phyloP scores from a whole-genome alignment of 1,140 invertebrate species.

The Trichonephila clavipes region DNA sequence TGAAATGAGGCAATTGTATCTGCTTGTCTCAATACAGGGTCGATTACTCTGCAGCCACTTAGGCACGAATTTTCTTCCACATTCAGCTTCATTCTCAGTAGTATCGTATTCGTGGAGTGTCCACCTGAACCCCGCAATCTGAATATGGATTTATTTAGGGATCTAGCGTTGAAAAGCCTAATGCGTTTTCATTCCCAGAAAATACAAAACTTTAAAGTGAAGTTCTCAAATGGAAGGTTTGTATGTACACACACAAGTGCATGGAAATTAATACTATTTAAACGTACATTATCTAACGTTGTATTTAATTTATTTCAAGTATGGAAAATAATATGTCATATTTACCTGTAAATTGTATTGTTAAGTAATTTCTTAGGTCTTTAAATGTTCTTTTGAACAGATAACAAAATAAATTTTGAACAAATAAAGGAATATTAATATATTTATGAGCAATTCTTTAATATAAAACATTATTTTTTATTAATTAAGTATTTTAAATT shows the following conservation, averaged over 20 bases:
- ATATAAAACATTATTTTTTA: too few relatives aligned
- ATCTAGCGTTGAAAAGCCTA: background rate
- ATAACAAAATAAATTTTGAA: too few relatives aligned
- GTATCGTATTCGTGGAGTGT: slow-evolving; percentile 13
- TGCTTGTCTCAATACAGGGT: slow-evolving; percentile 41
- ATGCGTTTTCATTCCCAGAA: background rate
- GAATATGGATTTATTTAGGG: slow-evolving; percentile 53
- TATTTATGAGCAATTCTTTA: too few relatives aligned
- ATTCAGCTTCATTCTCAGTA: slow-evolving; percentile 5
- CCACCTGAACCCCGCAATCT: slow-evolving; percentile 55
- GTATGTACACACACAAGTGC: background rate
- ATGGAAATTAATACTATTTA: too few relatives aligned
- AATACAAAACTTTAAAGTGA: background rate
- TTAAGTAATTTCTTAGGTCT: too few relatives aligned
- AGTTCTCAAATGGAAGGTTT: background rate
- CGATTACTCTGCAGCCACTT: slow-evolving; percentile 58
- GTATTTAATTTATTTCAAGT: too few relatives aligned
- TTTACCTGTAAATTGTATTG: too few relatives aligned
- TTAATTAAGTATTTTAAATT: too few relatives aligned
- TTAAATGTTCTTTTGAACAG: too few relatives aligned
- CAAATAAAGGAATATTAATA: too few relatives aligned
- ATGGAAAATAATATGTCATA: too few relatives aligned
- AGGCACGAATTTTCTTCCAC: slow-evolving; percentile 47
- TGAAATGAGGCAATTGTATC: slow-evolving; percentile 21
- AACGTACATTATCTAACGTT: too few relatives aligned